Base-by-base conservation (phyloP, 2,888 invertebrate genomes). In the Dasysyrphus albostriatus region DNA sequence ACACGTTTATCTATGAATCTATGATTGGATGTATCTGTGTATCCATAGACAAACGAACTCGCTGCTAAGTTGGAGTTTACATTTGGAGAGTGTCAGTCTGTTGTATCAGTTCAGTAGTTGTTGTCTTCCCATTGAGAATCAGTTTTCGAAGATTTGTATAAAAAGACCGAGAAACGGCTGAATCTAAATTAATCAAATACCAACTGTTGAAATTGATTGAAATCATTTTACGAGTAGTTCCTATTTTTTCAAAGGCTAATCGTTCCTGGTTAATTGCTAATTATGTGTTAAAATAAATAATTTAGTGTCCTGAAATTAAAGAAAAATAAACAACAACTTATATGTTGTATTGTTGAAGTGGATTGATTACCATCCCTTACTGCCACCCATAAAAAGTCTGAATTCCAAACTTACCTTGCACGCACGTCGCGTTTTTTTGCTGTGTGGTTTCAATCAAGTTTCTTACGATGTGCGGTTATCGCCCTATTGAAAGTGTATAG, bases 131-230 rank as follows among this genome's bases (percentile, higher is more conserved):
- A 72, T 47, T 59, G 10, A 72, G 75, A 65, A 65, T 44, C 49
- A 32, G 42, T 65, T 32, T 59, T 44, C 49, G 65, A 83, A 63
- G 14, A 63, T 72, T 59, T 74, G 19, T 81, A 81, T 85, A 85
- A 49, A 81, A 77, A 37, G 47, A 19, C 6, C 39, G 42, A 39
- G 63, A 49, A 59, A 32, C 56, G 72, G 34, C 8, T 73, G 76
- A 76, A 73, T 56, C 67, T 24, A 61, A 59, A 58, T 81, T 73
- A 85, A 74, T 81, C 73, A 47, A 69, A 14, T 59, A 32, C 61
- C 77, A 81, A 81, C 81, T 81, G 81, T 77, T n/a, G n/a, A n/a
- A n/a, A n/a, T n/a, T 85, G 81, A 77, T 61, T 73, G 72, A 61
- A 65, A 70, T 34, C 42, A 67, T 83, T 65, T 19, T 14, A n/a